phyloP scores from a whole-genome alignment of 2,797 vertebrate species.

The Anguilla anguilla region DNA sequence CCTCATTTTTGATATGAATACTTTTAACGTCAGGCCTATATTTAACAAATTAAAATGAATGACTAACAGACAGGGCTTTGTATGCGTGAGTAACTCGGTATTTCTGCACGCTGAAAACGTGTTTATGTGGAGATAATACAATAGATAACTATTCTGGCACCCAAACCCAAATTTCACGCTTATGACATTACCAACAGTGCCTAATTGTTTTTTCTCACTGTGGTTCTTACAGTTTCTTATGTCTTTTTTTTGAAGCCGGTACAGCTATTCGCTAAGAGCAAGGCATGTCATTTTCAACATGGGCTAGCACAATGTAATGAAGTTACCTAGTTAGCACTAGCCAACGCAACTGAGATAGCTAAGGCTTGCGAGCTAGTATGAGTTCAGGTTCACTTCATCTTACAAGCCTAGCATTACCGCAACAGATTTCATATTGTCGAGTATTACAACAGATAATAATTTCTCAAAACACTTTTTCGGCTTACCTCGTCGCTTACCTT shows the following conservation, averaged over 20 bases:
- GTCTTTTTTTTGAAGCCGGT: background rate
- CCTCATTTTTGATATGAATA: no score
- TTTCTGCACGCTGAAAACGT: no score
- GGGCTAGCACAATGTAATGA: background rate
- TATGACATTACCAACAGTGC: no score
- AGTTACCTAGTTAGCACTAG: background rate
- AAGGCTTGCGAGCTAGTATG: background rate
- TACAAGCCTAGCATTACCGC: background rate
- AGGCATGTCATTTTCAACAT: background rate
- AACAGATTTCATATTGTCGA: background rate
- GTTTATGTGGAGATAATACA: no score
- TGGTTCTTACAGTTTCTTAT: background rate
- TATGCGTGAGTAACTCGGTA: no score
- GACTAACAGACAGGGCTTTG: no score
- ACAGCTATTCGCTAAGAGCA: background rate
- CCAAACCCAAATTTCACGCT: no score
- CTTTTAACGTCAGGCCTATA: no score
- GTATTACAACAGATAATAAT: background rate
- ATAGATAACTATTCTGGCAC: no score
- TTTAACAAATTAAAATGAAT: no score
- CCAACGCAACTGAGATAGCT: background rate
- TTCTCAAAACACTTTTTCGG: background rate
- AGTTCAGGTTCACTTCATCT: background rate
- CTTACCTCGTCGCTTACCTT: constrained; percentile 12
- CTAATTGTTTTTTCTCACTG: no score